Evolutionary conservation across 1,140 invertebrate species (phyloP), one percentile per base, ranked within the genome.

Genomic region (Apis mellifera): DNA sequence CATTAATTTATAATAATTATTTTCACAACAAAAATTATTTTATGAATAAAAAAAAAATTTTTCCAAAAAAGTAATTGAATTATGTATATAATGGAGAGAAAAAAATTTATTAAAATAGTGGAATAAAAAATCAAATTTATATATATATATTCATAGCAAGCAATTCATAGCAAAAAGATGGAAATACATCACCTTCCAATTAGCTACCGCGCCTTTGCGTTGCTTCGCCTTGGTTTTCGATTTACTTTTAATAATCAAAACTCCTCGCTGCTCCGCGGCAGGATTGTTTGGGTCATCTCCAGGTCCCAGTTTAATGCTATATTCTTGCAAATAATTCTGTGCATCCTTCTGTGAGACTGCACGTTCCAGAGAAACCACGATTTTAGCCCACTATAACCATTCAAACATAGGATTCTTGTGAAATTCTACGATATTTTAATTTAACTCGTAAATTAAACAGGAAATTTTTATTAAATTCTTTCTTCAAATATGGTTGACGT

Each of bases 221-320:
- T 99, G 98, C 92, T 97, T 98, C 1, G 99, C 99, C 87, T 98
- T 96, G 0, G 99, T 99, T 94, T 99, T 99, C 85, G 96, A 97
- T 92, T 99, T 99, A 83, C 97, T 97, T 95, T 99, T 99, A 92
- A 99, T 99, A 68, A 99, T 98, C 97, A 99, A 98, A 11, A 99
- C 97, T 17, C 98, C 99, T 42, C 99, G 95, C 82, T 97, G 96
- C 93, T 98, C 97, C 23, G 96, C 97, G 1, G 96, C 95, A 8
- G 94, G 94, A 87, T 94, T 93, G 87, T 94, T 94, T 9, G 97
- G 96, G 90, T 97, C 96, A 90, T 98, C 97, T 1, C 97, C 97
- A 0, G 97, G 96, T 0, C 97, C 97, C 66, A 99, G 92, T 23
- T 97, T 98, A 82, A 99, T 99, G 69, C 98, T 98, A 93, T 99